These are phyloP conservation scores for Lophius americanus DNA, from an alignment of 2,797 vertebrate genomes.

Conservation along the genomic window DNA sequence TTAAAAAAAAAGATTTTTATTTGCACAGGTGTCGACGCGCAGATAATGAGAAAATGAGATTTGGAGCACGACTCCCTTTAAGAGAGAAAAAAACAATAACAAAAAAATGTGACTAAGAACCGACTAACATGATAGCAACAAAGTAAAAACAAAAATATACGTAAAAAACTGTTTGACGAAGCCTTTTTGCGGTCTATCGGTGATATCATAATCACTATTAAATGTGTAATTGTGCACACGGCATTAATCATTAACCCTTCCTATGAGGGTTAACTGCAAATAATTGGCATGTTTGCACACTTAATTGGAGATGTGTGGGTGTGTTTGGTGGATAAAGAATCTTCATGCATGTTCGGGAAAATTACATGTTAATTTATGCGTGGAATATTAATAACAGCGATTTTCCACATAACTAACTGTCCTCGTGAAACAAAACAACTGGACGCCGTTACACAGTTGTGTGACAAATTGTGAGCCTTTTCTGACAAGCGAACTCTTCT, in stretches of 20 bases:
- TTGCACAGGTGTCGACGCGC: too few species aligned
- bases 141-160: not conserved
- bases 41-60: too few species aligned
- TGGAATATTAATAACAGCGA: slow-evolving; percentile 39
- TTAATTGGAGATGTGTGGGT: slow-evolving; percentile 42
- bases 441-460: slow-evolving; percentile 33
- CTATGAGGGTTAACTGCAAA: slow-evolving; percentile 43
- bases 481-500: slow-evolving; percentile 39
- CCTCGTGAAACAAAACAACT: slow-evolving; percentile 20
- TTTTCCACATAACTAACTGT: slow-evolving; percentile 21
- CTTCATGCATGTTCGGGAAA: slow-evolving; percentile 17
- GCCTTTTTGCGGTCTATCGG: slow-evolving; percentile 2
- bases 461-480: not conserved
- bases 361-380: slow-evolving; percentile 15
- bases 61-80: not conserved
- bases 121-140: not conserved
- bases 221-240: slow-evolving; percentile 23
- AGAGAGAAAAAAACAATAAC: not conserved
- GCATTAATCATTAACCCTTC: slow-evolving; percentile 44
- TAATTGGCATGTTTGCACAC: slow-evolving; percentile 58
- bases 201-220: slow-evolving; percentile 22
- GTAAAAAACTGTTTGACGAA: not conserved
- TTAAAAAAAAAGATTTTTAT: too few species aligned
- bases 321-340: slow-evolving; percentile 11
- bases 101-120: not conserved